Conservation (phyloP, 37 sponge, comb jelly and placozoan species). For the Crambe crambe region DNA sequence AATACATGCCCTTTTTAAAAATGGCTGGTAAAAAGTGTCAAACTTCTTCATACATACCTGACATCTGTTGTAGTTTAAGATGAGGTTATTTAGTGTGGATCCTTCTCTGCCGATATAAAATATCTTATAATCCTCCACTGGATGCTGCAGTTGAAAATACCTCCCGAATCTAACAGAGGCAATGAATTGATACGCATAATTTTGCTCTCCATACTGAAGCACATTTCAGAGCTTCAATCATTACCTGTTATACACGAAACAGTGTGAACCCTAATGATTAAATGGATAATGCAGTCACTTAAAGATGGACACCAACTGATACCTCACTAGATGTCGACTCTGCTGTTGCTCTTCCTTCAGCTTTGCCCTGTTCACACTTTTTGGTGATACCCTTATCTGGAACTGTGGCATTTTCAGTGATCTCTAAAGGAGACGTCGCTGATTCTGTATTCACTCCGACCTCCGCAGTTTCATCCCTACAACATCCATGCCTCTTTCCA, state of each 20-base stretch:
- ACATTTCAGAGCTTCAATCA: background rate
- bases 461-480: background rate
- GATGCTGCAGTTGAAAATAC: slow-evolving; percentile 36
- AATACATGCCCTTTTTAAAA: no score
- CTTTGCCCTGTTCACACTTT: no score
- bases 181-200: background rate
- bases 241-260: background rate
- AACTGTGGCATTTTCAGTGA: no score
- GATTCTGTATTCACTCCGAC: no score
- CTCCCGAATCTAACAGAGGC: slow-evolving; percentile 55
- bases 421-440: no score
- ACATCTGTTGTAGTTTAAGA: slow-evolving; percentile 62
- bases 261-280: background rate
- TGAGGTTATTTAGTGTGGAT: slow-evolving; percentile 67
- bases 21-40: no score
- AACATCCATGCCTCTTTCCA: background rate
- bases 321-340: background rate
- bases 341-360: background rate
- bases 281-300: background rate
- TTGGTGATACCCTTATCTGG: no score
- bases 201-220: background rate
- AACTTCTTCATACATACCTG: no score
- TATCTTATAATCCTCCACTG: slow-evolving; percentile 63
- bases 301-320: background rate
- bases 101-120: slow-evolving; percentile 87